These are phyloP conservation scores for Drosophila monieri DNA, from an alignment of 2,888 invertebrate species.

Conservation along the genomic window DNA sequence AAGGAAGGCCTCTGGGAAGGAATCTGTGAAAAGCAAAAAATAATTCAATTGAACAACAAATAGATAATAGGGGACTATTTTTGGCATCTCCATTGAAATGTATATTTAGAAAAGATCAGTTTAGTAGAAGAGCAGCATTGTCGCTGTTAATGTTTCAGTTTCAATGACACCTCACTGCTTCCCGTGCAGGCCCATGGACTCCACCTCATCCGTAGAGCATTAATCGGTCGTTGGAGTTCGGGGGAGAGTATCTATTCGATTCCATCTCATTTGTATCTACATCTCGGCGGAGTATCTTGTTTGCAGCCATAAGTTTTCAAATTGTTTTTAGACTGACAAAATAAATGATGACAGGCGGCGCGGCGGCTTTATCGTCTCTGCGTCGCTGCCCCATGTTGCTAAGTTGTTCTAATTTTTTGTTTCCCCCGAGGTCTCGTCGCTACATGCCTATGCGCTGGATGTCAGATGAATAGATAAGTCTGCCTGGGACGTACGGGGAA, in stretches of 20 bases:
- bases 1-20: neutral
- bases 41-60: neutral
- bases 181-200: neutral
- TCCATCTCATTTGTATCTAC: constrained; percentile 64
- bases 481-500: constrained; percentile 49
- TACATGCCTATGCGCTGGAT: constrained; percentile 42
- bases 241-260: constrained; percentile 26
- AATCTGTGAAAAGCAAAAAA: neutral
- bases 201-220: constrained; percentile 21
- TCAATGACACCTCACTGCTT: neutral
- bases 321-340: constrained; percentile 74
- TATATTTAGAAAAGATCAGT: neutral
- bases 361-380: constrained; percentile 38
- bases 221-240: constrained; percentile 27
- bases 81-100: neutral
- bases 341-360: constrained; percentile 79
- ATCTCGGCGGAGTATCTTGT: constrained; percentile 58
- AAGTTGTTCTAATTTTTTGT: constrained; percentile 78
- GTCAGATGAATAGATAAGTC: constrained; percentile 65
- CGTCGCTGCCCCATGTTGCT: constrained; percentile 50
- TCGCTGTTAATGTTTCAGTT: neutral
- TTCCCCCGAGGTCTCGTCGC: constrained; percentile 34
- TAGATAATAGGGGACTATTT: neutral
- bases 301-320: constrained; percentile 75
- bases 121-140: neutral